A percentile compares a stretch with the other conserved stretches of the same genome.
phyloP scores from a whole-genome alignment of 2,797 vertebrate genomes.

The Enteromius afrohamiltoni region DNA sequence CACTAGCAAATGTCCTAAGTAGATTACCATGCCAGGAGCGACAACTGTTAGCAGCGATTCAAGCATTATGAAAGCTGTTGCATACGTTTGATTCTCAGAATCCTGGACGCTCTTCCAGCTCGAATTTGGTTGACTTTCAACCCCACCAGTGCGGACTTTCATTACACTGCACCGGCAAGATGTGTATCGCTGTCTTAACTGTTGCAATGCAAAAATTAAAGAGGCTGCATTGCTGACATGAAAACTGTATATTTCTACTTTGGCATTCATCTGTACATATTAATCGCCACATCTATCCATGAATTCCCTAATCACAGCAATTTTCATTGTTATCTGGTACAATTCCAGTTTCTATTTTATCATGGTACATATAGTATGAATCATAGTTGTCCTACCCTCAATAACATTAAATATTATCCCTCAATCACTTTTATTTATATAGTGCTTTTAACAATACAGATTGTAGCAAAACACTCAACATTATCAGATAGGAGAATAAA shows the following conservation, averaged over 20 bases:
- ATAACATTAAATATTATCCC: neutral
- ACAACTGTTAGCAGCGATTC: constrained; percentile 40
- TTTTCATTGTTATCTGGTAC: neutral
- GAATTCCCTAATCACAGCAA: neutral
- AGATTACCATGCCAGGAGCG: constrained; percentile 27
- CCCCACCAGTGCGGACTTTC: neutral
- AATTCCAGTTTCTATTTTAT: neutral
- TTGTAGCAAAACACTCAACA: no score
- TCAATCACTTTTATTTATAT: no score
- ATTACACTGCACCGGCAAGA: neutral
- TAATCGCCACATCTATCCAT: neutral
- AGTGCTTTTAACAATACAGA: no score
- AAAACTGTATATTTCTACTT: neutral
- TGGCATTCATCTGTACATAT: neutral
- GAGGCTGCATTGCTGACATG: neutral
- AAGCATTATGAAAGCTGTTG: constrained; percentile 3
- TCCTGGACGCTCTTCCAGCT: neutral
- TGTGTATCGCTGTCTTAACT: neutral
- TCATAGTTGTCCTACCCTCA: neutral
- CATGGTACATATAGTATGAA: neutral
- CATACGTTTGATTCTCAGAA: constrained; percentile 2
- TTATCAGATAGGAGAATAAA: no score
- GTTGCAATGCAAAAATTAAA: neutral
- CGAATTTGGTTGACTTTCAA: constrained; percentile 17
- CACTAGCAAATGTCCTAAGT: constrained; percentile 52